Base-by-base conservation (phyloP, 2,888 invertebrate genomes). In the Ectemnius continuus region DNA sequence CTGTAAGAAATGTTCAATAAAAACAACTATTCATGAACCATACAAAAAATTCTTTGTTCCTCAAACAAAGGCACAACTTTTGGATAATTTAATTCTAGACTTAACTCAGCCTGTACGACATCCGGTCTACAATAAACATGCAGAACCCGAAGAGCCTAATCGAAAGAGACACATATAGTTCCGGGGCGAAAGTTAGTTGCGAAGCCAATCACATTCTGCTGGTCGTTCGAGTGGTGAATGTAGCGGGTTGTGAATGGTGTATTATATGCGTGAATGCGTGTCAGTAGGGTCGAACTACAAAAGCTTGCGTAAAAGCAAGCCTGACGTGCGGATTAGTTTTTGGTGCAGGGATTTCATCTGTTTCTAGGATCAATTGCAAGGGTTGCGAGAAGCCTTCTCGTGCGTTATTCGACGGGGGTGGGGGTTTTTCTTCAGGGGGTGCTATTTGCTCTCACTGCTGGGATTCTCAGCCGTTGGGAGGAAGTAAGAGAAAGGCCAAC, bases 221-320 rank as follows among this genome's bases (percentile, higher is more conserved):
- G 52, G n/a, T 52, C 26, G 26, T 14, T 26, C 20, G 20, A 58
- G 52, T 36, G 14, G 45, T 23, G 8, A 46, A 47, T 45, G 47
- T 61, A 36, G 14, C 46, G 11, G 23, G 48, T 52, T 11, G 47
- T 14, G 16, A 28, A 26, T 63, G 36, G 23, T 52, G 52, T 52
- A n/a, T n/a, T n/a, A n/a, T n/a, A n/a, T 52, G 20, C 48, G 23
- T 23, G 52, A 26, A 23, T 26, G 52, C 20, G 26, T 63, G 63
- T 63, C 26, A 14, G 23, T 52, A 52, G 26, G 14, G 13, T 47
- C 6, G 3, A 20, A 36, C 63, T 52, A 63, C 63, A 11, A 62
- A 62, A 18, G 58, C 65, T 76, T 61, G 67, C 75, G 45, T 70
- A 8, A n/a, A 23, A 14, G 70, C 70, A 61, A 58, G 58, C 61